Evolutionary conservation across 2,888 invertebrate species (phyloP).

Genomic region (Chloromyia formosa): DNA sequence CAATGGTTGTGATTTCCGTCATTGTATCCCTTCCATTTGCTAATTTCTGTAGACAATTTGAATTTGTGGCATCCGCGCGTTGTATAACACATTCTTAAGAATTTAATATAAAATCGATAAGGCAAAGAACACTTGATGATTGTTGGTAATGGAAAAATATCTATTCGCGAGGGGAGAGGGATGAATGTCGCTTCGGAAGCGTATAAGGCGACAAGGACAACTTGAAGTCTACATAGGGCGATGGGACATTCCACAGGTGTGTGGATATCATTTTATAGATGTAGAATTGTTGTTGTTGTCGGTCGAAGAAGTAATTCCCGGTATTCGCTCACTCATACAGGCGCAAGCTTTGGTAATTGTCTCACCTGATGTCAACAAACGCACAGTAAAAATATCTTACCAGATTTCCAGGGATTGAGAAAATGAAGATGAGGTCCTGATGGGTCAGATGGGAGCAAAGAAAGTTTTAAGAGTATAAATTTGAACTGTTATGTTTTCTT

Average conservation of each 20-base stretch:
- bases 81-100: conserved; percentile 17
- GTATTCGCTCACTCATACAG: conserved; percentile 9
- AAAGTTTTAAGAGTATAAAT: too few relatives aligned
- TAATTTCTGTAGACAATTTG: conserved; percentile 31
- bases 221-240: not conserved
- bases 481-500: too few relatives aligned
- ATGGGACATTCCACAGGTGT: conserved; percentile 39
- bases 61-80: conserved; percentile 17
- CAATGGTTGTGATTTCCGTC: conserved; percentile 11
- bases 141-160: not conserved
- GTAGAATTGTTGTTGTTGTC: not conserved
- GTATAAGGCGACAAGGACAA: conserved; percentile 23
- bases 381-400: not conserved
- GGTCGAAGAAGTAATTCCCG: not conserved
- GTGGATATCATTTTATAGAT: conserved; percentile 17
- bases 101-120: conserved; percentile 41
- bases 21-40: conserved; percentile 10
- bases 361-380: conserved; percentile 3
- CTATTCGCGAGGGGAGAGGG: not conserved
- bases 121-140: conserved; percentile 6
- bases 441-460: too few relatives aligned
- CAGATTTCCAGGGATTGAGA: not conserved
- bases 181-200: not conserved
- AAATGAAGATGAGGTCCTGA: not conserved
- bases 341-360: not conserved